A percentile compares a stretch with the other conserved stretches of the same genome.
These are phyloP conservation scores for Panthera uncia DNA, from an alignment of 2,113 vertebrate genomes.

Conservation along the genomic window DNA sequence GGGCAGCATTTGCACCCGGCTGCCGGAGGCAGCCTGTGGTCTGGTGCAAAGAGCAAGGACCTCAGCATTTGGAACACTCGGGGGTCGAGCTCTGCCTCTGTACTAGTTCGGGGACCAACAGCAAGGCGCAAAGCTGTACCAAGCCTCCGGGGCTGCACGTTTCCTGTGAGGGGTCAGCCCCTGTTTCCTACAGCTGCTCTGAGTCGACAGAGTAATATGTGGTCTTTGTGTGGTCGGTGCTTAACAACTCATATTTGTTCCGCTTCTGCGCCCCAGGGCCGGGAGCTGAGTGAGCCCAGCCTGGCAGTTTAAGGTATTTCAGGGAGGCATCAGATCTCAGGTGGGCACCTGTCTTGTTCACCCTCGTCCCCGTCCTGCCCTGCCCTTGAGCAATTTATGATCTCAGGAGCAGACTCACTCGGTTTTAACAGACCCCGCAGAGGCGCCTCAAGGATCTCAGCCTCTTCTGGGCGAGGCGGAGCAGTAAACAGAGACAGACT, in stretches of 20 bases:
- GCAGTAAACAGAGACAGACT: not conserved
- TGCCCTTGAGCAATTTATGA: not conserved
- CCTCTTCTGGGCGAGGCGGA: not conserved
- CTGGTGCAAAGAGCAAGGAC: not conserved
- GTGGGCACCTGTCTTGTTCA: not conserved
- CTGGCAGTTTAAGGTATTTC: too few species aligned
- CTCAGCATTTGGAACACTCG: not conserved
- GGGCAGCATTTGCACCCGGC: rapidly evolving
- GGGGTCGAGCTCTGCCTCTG: not conserved
- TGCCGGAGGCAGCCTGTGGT: not conserved
- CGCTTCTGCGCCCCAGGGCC: not conserved
- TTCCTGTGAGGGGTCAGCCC: not conserved
- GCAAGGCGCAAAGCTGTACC: not conserved
- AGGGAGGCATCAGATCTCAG: not conserved
- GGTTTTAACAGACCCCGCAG: not conserved
- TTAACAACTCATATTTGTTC: not conserved
- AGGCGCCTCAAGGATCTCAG: not conserved
- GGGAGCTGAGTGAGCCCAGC: not conserved
- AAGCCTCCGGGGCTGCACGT: not conserved
- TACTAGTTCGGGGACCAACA: not conserved
- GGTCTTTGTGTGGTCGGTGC: not conserved
- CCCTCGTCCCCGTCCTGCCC: not conserved
- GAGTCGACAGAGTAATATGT: not conserved
- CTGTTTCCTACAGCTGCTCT: not conserved
- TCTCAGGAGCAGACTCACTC: not conserved